Base-by-base conservation (phyloP, 2,888 invertebrate species). In the Protodeltote pygarga region DNA sequence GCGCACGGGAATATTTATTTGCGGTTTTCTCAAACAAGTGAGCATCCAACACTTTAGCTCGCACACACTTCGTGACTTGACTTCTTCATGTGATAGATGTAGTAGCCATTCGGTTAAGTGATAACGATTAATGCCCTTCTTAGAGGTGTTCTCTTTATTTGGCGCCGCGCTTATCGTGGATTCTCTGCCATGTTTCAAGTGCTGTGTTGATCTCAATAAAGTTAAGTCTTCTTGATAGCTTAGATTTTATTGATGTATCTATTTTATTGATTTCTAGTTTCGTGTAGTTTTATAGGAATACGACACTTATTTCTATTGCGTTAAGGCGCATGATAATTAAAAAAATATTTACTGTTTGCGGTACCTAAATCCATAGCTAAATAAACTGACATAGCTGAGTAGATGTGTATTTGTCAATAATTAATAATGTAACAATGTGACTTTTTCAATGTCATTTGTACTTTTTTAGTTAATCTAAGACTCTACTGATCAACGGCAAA, bases 1-100 rank as follows among this genome's bases (percentile, higher is more conserved):
- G 81, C 75, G 73, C 78, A 78, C 76, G 76, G 76, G 84, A 83
- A 89, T 90, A 90, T 90, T 90, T 91, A 90, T 90, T 88, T 88
- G 89, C 85, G 86, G 88, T 84, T 81, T 79, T 78, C 83, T 82
- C 81, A 80, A 86, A 86, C 83, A 86, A 85, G 82, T 78, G 81
- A 77, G 73, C 77, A 70, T 73, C 81, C 74, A 75, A 81, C 82
- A 81, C 83, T 79, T 73, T 74, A 71, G 71, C 70, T 68, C 63
- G 53, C 71, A 71, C 71, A 72, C 71, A 70, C 70, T 74, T 70
- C 78, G 81, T 81, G 81, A 80, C 77, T 78, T 48, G 77, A 77
- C 71, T 84, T 78, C 77, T 81, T 75, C 77, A 81, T 77, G 71
- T 66, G 63, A 58, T 73, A 68, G 67, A 68, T 63, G 52, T 60